Conservation (phyloP, 2,797 vertebrate species). For the Dromococcyx pavoninus region DNA sequence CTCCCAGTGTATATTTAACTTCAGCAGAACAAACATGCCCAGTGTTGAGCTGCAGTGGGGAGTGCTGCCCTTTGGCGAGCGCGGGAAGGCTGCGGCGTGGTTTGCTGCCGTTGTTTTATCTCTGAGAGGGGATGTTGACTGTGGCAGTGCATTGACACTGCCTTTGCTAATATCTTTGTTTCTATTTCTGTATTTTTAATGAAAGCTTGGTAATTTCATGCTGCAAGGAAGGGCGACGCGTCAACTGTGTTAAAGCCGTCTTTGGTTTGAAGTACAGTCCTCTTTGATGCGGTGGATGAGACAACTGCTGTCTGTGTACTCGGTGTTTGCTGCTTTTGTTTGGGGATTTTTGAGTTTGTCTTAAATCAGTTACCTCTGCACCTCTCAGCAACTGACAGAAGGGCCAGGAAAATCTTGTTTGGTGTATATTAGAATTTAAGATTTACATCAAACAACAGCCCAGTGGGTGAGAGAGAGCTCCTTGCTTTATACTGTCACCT, state of each 20-base stretch:
- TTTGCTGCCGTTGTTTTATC: neutral
- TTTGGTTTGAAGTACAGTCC: constrained; percentile 9
- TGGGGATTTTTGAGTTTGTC: neutral
- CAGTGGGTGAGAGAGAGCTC: neutral
- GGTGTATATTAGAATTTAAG: neutral
- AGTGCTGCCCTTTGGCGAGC: neutral
- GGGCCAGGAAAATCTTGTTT: constrained; percentile 13
- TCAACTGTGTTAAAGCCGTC: constrained; percentile 16
- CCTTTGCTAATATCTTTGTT: neutral
- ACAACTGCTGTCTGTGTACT: neutral
- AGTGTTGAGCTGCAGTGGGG: neutral
- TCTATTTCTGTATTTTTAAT: constrained; percentile 12
- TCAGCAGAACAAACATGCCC: neutral
- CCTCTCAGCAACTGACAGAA: neutral
- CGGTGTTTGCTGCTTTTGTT: neutral
- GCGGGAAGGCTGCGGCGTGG: neutral
- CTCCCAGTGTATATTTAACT: neutral
- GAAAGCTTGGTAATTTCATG: constrained; percentile 3
- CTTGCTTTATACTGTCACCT: constrained; percentile 31
- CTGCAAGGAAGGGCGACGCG: neutral
- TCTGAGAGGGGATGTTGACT: neutral
- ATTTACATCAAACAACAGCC: neutral
- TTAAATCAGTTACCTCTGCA: neutral
- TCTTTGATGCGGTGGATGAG: neutral
- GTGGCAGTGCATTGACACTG: neutral